Conservation (phyloP, 1,140 invertebrate genomes). For the Drosophila baimaii region DNA sequence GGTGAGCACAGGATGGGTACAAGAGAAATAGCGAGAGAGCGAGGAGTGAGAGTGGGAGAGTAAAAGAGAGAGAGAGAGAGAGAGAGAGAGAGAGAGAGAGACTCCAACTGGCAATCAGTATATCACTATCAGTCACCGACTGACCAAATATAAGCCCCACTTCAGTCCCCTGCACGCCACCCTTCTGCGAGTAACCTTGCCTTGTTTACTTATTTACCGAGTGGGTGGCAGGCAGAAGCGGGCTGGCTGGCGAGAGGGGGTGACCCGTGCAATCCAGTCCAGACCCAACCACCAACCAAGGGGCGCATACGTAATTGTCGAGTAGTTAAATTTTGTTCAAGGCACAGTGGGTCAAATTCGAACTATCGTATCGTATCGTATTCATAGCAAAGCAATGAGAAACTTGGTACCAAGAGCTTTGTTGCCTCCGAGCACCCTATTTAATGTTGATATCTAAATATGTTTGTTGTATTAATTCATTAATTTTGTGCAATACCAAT, state of each 20-base stretch:
- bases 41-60: conserved; percentile 15
- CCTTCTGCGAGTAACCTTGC: conserved; percentile 17
- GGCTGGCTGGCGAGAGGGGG: background rate
- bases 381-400: no score
- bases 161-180: background rate
- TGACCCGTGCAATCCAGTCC: background rate
- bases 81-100: conserved; percentile 19
- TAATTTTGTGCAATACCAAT: no score
- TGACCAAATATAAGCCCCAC: conserved; percentile 45
- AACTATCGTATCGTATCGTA: background rate
- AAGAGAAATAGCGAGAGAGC: background rate
- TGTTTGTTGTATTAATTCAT: no score
- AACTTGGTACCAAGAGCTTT: no score
- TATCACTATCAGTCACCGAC: conserved; percentile 61
- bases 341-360: conserved; percentile 14
- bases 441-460: no score
- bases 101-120: conserved; percentile 28
- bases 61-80: background rate
- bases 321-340: conserved; percentile 37
- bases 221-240: conserved; percentile 19
- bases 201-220: conserved; percentile 37
- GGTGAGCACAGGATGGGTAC: conserved; percentile 26
- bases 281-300: conserved; percentile 13
- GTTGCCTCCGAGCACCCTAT: no score
- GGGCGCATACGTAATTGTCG: conserved; percentile 52